phyloP scores from a whole-genome alignment of 1,140 invertebrate species.

The Nasonia longicornis region DNA sequence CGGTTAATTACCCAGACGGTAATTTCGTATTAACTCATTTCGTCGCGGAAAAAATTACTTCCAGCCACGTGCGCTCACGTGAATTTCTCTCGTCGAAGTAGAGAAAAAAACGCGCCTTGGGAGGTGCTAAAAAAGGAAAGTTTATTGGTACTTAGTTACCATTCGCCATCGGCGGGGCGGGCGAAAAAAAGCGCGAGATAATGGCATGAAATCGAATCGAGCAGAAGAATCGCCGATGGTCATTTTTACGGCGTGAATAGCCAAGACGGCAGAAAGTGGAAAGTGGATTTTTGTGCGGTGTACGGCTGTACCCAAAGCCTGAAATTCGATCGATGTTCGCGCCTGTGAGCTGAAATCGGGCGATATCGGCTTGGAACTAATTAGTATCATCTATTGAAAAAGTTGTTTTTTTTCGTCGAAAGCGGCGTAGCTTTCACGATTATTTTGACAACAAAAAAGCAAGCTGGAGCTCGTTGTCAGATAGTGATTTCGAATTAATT shows the following conservation, averaged over 20 bases:
- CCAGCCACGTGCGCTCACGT: neutral
- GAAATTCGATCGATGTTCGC: neutral
- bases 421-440: neutral
- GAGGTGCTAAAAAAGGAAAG: conserved; percentile 29
- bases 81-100: conserved; percentile 19
- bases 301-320: neutral
- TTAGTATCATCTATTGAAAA: conserved; percentile 30
- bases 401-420: neutral
- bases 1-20: neutral
- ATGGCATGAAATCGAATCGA: neutral
- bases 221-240: conserved; percentile 4
- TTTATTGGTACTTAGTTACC: neutral
- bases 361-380: neutral
- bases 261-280: conserved; percentile 4
- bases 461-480: neutral
- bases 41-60: neutral
- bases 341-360: neutral
- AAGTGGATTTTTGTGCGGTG: conserved; percentile 16
- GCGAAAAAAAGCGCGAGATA: conserved; percentile 16
- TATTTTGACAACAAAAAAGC: neutral
- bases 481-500: neutral
- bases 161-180: neutral
- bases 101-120: conserved; percentile 4
- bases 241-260: conserved; percentile 21
- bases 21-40: neutral